Conservation (phyloP, 1,140 invertebrate genomes). For the Dendroctonus ponderosae region DNA sequence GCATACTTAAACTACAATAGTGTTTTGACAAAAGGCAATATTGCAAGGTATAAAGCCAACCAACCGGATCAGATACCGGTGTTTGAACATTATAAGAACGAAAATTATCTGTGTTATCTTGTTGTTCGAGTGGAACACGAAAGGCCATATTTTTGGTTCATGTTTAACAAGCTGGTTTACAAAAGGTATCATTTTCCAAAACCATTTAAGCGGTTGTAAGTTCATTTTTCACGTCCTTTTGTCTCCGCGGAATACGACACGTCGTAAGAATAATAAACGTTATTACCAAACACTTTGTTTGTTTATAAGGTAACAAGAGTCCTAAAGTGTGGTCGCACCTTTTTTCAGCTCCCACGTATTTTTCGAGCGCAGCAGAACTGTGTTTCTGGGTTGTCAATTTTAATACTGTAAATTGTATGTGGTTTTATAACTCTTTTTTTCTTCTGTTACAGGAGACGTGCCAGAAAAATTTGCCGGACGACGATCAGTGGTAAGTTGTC, state of each 20-base stretch:
- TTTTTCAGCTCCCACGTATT: constrained; percentile 21
- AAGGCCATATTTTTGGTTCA: constrained; percentile 17
- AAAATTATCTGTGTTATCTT: not conserved
- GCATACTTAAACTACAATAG: too few species aligned
- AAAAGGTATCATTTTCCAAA: constrained; percentile 31
- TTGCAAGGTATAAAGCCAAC: too few species aligned
- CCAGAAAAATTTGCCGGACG: constrained; percentile 5
- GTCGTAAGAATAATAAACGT: constrained; percentile 28
- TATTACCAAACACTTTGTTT: constrained; percentile 30
- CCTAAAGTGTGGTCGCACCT: constrained; percentile 26
- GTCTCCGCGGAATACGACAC: constrained; percentile 27
- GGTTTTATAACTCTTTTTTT: too few species aligned
- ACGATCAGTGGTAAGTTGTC: constrained; percentile 18
- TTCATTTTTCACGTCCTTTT: constrained; percentile 26
- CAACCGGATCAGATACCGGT: too few species aligned
- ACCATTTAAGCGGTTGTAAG: constrained; percentile 22
- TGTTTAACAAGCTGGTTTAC: constrained; percentile 26
- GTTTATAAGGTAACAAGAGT: constrained; percentile 31
- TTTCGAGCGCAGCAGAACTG: not conserved
- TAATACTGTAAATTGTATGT: too few species aligned
- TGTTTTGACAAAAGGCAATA: too few species aligned
- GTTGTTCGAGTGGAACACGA: constrained; percentile 12
- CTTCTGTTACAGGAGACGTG: constrained; percentile 11
- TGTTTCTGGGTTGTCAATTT: too few species aligned
- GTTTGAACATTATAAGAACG: too few species aligned